These are phyloP conservation scores for Cryptoblepharus egeriae DNA, from an alignment of 2,797 vertebrate genomes.

Conservation along the genomic window DNA sequence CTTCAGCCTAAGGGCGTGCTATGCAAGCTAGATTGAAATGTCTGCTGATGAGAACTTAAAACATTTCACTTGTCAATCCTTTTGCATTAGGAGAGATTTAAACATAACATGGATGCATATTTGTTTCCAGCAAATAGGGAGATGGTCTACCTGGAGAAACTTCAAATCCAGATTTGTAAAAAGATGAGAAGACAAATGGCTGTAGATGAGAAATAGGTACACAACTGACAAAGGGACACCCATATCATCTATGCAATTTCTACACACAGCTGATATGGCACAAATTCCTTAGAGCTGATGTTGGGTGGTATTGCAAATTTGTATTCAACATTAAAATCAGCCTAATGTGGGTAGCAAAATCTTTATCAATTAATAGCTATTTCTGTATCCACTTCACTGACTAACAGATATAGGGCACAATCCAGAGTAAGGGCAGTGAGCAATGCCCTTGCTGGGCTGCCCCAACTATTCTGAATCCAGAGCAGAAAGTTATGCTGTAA, in stretches of 20 bases:
- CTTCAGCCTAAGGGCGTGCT: neutral
- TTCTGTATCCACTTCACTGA: slow-evolving; percentile 26
- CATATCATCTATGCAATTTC: neutral
- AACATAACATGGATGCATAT: slow-evolving; percentile 16
- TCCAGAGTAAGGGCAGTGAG: too few relatives aligned
- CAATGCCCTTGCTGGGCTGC: too few relatives aligned
- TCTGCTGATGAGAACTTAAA: neutral
- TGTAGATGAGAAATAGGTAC: neutral
- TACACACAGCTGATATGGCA: neutral
- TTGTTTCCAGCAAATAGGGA: neutral
- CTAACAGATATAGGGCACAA: too few relatives aligned
- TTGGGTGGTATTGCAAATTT: too few relatives aligned
- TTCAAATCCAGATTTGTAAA: neutral
- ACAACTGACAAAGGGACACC: neutral
- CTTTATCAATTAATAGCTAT: neutral
- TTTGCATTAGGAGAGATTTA: neutral
- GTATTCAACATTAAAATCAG: slow-evolving; percentile 10
- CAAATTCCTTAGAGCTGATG: too few relatives aligned
- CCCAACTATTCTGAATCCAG: too few relatives aligned
- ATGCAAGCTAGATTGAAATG: neutral
- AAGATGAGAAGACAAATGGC: neutral
- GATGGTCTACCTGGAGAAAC: neutral
- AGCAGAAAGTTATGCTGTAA: too few relatives aligned
- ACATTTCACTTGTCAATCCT: neutral
- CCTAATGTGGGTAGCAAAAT: slow-evolving; percentile 3